Evolutionary conservation across 2,797 vertebrate species (phyloP).

Genomic region (Hapalemur alaotrensis): DNA sequence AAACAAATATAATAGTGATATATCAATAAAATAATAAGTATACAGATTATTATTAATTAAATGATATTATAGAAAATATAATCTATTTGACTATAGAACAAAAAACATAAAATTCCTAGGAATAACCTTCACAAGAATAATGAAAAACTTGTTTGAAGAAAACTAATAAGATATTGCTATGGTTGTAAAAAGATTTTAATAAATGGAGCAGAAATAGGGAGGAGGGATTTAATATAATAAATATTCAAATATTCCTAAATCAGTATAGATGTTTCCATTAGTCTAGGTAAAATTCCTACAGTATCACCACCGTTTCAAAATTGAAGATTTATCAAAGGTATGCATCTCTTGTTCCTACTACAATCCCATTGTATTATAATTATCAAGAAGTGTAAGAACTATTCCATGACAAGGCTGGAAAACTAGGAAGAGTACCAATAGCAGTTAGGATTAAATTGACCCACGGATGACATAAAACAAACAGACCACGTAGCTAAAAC

Average conservation of each 20-base stretch:
- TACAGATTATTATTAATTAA: background rate
- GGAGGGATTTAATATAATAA: background rate
- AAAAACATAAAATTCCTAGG: background rate
- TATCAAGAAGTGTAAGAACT: background rate
- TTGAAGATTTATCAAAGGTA: background rate
- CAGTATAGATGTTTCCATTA: background rate
- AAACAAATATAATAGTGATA: background rate
- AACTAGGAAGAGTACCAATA: background rate
- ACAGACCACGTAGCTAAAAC: background rate
- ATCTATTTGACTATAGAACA: background rate
- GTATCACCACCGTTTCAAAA: background rate
- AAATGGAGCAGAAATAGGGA: background rate
- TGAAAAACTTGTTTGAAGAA: background rate
- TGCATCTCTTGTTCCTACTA: background rate
- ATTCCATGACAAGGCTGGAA: background rate
- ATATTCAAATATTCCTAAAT: background rate
- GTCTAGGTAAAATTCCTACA: background rate
- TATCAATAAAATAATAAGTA: background rate
- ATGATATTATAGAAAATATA: background rate
- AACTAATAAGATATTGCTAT: background rate
- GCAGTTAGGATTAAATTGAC: background rate
- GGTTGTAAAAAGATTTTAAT: background rate
- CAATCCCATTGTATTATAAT: background rate
- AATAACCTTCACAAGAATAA: background rate
- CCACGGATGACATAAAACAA: background rate